A percentile compares a stretch with the other conserved stretches of the same genome.
These are phyloP conservation scores for Theristicus caerulescens DNA, from an alignment of 2,113 vertebrate genomes.

Conservation along the genomic window DNA sequence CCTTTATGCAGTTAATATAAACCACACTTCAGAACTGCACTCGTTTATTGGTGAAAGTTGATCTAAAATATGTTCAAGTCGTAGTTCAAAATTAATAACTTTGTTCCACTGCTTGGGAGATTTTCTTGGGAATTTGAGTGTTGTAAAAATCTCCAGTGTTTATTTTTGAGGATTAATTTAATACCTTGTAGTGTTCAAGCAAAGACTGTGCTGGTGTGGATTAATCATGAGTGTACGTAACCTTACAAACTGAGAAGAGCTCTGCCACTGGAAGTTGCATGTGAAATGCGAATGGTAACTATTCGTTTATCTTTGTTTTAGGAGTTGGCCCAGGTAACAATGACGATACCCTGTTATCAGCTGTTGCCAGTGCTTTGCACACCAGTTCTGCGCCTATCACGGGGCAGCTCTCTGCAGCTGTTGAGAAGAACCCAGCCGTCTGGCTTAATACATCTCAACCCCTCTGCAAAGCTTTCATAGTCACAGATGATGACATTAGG, in stretches of 20 bases:
- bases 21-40: not conserved
- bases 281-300: not conserved
- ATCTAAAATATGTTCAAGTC: not conserved
- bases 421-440: slow-evolving; percentile 90
- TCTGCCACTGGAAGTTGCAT: not conserved
- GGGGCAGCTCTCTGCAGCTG: slow-evolving; percentile 85
- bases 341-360: slow-evolving; percentile 85
- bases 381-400: slow-evolving; percentile 88
- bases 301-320: not conserved
- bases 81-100: not conserved
- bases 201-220: not conserved
- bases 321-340: slow-evolving; percentile 86
- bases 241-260: not conserved
- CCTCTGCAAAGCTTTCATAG: slow-evolving; percentile 88
- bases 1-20: not conserved
- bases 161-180: not conserved
- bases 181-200: not conserved
- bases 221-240: not conserved
- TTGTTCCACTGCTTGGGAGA: not conserved
- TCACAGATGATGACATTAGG: slow-evolving; percentile 93
- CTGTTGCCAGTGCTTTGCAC: slow-evolving; percentile 92
- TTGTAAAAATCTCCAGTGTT: not conserved
- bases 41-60: not conserved
- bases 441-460: slow-evolving; percentile 92
- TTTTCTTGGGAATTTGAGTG: not conserved